phyloP scores from a whole-genome alignment of 2,113 vertebrate genomes.

The Eurypyga helias region DNA sequence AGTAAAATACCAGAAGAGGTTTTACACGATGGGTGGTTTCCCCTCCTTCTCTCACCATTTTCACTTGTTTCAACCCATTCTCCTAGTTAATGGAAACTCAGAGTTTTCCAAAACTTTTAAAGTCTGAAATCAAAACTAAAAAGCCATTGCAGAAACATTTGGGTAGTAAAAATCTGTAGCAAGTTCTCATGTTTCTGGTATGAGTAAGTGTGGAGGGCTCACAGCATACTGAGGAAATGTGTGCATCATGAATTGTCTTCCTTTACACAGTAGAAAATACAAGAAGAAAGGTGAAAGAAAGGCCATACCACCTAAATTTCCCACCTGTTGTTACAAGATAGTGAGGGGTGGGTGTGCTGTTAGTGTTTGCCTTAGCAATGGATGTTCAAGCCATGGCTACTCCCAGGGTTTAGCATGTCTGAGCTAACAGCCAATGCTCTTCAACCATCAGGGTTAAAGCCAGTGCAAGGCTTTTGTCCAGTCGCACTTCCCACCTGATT shows the following conservation, averaged over 20 bases:
- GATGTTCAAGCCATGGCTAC: not conserved
- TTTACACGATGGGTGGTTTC: not conserved
- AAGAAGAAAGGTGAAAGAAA: not conserved
- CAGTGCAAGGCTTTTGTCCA: not conserved
- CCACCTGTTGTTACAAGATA: not conserved
- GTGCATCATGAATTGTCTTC: not conserved
- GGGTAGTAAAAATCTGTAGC: not conserved
- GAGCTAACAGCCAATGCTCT: not conserved
- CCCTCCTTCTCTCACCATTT: not conserved
- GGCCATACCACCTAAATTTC: not conserved
- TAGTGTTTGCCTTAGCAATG: not conserved
- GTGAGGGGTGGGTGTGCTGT: not conserved
- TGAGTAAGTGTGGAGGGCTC: not conserved
- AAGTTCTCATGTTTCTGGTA: not conserved
- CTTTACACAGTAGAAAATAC: not conserved
- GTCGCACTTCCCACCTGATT: not conserved
- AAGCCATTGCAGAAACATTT: not conserved
- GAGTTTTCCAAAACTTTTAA: not conserved
- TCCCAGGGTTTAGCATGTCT: not conserved
- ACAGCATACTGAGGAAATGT: not conserved
- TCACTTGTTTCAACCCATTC: not conserved
- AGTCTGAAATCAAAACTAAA: not conserved
- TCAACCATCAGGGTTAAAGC: not conserved
- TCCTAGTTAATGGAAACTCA: not conserved
- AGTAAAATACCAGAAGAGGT: conserved; percentile 16